Base-by-base conservation (phyloP, 2,113 vertebrate genomes). In the Aspiorhynchus laticeps region DNA sequence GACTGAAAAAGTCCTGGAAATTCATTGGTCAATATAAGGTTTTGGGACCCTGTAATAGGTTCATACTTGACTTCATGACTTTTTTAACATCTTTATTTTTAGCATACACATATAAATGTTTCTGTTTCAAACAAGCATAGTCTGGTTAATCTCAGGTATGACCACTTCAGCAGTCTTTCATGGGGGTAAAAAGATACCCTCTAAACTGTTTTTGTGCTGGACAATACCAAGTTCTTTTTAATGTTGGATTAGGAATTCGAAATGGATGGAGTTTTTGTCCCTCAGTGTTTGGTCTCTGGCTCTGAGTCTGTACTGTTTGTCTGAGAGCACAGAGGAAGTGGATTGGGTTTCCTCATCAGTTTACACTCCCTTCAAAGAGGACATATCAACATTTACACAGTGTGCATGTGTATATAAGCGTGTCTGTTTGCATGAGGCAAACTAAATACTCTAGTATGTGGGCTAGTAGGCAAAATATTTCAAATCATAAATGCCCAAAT, bases 291-390 rank as follows among this genome's bases (percentile, higher is more conserved):
- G 78, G 12, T 9, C 38, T 82, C 38, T 19, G 15, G 7, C 80
- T 82, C 61, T 41, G 26, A 51, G 65, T 83, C 80, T 48, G 38
- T 83, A 26, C 81, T 83, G 63, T 71, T 83, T 83, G 38, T 83
- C 41, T 71, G 9, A 48, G 19, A 28, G 69, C 15, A 84, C 83
- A 84, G 75, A 84, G 33, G 83, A 33, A 56, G 21, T 84, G 69
- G 83, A 84, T 84, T 74, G 83, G 48, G 69, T 84, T 84, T 28
- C 83, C 69, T 84, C 69, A 74, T 84, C 83, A 74, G 83, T 84
- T 84, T 84, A 84, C 83, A 59, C 33, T 36, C 33, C 69, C 48
- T 80, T 84, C 46, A 83, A 53, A 84, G 69, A 71, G 80, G 26
- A 83, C 43, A 83, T 84, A 59, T 74, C 82, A 74, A 17, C 3